phyloP scores from a whole-genome alignment of 2,113 vertebrate species.

The Leucopsar rothschildi region DNA sequence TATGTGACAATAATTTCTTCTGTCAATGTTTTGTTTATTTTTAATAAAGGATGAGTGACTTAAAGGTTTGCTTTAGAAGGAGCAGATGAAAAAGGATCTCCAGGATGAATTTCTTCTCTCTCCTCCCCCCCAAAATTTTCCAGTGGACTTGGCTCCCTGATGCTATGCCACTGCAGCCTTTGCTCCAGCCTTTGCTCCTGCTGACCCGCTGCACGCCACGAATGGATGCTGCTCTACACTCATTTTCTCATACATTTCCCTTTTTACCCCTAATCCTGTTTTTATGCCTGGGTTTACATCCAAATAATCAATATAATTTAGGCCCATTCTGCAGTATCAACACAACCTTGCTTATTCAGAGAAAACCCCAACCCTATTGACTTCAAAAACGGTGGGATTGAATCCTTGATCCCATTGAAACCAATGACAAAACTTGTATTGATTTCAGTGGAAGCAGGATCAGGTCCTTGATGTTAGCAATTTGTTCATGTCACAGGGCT shows the following conservation, averaged over 20 bases:
- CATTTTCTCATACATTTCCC: background rate
- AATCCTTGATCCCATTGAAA: constrained; percentile 4
- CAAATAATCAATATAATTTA: background rate
- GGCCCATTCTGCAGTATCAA: background rate
- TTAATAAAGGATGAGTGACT: constrained; percentile 44
- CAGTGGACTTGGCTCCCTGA: background rate
- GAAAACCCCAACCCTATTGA: background rate
- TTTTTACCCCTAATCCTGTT: background rate
- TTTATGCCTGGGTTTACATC: background rate
- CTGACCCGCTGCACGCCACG: background rate
- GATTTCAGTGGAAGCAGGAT: constrained; percentile 21
- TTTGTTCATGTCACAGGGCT: background rate
- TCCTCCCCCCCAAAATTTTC: background rate
- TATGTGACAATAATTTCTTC: constrained; percentile 24
- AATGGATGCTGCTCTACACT: background rate
- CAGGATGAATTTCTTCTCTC: background rate
- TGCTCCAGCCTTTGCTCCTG: background rate
- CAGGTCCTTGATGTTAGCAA: background rate
- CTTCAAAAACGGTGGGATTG: background rate
- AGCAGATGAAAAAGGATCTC: background rate
- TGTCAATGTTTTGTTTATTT: constrained; percentile 43
- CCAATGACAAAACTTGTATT: background rate
- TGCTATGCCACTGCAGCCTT: background rate
- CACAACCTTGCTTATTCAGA: background rate
- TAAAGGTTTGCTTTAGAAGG: background rate